Evolutionary conservation across 2,888 invertebrate species (phyloP).

Genomic region (Lycophotia porphyrea): DNA sequence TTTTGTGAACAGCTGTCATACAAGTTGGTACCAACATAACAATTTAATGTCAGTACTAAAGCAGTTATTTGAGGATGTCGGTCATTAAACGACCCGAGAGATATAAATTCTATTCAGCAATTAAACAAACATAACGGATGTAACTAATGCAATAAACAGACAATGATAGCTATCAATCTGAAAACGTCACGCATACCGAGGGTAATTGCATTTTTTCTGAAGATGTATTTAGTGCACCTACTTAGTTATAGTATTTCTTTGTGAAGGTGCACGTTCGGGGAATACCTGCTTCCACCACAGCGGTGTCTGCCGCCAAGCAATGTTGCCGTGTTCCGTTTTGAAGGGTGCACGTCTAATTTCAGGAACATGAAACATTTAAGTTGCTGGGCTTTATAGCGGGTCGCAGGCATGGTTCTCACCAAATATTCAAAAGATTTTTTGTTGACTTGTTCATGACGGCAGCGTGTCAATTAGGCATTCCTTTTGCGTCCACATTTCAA

Average conservation of each 20-base stretch:
- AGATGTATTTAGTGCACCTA: background rate
- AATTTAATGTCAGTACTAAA: constrained; percentile 48
- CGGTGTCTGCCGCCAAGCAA: background rate
- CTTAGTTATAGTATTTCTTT: background rate
- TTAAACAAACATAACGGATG: constrained; percentile 59
- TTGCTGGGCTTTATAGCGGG: background rate
- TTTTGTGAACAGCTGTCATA: constrained; percentile 19
- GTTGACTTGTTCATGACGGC: background rate
- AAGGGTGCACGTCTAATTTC: background rate
- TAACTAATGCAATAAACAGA: constrained; percentile 53
- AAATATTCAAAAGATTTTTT: background rate
- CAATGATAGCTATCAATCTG: constrained; percentile 42
- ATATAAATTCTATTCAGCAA: constrained; percentile 54
- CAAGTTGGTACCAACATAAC: constrained; percentile 12
- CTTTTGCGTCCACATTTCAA: background rate
- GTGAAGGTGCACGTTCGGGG: background rate
- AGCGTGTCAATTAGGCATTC: background rate
- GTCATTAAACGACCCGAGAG: constrained; percentile 32
- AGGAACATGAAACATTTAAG: background rate
- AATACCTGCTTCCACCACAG: background rate
- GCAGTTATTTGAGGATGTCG: constrained; percentile 40
- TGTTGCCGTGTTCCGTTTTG: background rate
- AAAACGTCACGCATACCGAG: constrained; percentile 16
- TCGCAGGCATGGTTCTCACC: background rate
- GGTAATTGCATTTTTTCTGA: constrained; percentile 22